Conservation (phyloP, 2,888 invertebrate species). For the Eledona agricola region DNA sequence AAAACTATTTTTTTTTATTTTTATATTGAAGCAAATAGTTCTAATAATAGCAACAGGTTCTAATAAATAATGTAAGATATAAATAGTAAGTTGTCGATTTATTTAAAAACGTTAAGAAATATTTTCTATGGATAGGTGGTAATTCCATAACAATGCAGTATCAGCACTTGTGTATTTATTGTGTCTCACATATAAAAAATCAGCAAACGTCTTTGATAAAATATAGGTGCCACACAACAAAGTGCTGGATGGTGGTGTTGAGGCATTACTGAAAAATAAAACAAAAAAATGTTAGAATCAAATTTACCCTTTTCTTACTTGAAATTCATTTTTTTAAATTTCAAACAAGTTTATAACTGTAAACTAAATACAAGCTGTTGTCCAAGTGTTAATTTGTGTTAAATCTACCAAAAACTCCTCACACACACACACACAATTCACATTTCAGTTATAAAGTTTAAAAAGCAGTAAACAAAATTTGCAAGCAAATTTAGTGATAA, state of each 20-base stretch:
- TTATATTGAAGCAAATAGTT: neutral
- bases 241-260: slow-evolving; percentile 27
- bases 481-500: too few relatives aligned
- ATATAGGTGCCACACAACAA: slow-evolving; percentile 44
- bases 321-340: too few relatives aligned
- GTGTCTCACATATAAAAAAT: slow-evolving; percentile 37
- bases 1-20: slow-evolving; percentile 1
- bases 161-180: slow-evolving; percentile 27
- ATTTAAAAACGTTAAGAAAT: slow-evolving; percentile 42
- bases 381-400: too few relatives aligned
- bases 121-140: slow-evolving; percentile 38
- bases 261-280: slow-evolving; percentile 45
- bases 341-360: too few relatives aligned
- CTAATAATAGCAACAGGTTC: too few relatives aligned
- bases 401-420: slow-evolving; percentile 1
- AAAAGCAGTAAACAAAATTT: too few relatives aligned
- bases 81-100: slow-evolving; percentile 17
- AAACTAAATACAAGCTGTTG: too few relatives aligned
- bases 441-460: too few relatives aligned
- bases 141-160: slow-evolving; percentile 28
- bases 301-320: too few relatives aligned
- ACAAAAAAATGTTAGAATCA: slow-evolving; percentile 24
- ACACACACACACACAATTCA: neutral
- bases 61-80: too few relatives aligned
- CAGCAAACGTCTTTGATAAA: slow-evolving; percentile 15